Base-by-base conservation (phyloP, 2,113 vertebrate genomes). In the Zosterops hypoxanthus region DNA sequence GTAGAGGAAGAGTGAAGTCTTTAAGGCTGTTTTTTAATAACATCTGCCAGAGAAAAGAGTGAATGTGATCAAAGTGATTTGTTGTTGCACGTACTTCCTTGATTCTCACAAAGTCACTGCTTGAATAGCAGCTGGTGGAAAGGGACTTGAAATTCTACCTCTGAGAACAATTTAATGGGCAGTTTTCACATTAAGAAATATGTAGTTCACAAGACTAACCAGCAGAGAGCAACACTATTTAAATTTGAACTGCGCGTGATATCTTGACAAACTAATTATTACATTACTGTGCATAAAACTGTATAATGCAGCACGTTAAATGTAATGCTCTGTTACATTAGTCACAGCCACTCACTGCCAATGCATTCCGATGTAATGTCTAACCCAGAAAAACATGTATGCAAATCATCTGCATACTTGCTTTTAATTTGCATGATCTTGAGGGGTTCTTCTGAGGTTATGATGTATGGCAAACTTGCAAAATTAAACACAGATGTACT, bases 191-290 rank as follows among this genome's bases (percentile, higher is more conserved):
- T 36, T 65, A 83, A 42, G 12, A 82, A 57, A 84, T 18, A 20
- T 66, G 92, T 72, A 92, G 66, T 97, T 95, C 86, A 56, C 25
- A 55, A 68, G 79, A 90, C 46, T 68, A 88, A 55, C 96, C 96
- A 97, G 90, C 91, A 97, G 96, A 97, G 96, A 90, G 95, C 97
- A 97, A 96, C 88, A 77, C 91, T 93, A 95, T 94, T 95, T 95
- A 97, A 95, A 94, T 85, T 95, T 95, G 88, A 72, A 52, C 57
- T 66, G 46, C 91, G 55, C 4, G 0, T 78, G 91, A n/a, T 90
- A 91, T 91, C 84, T 95, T 69, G 28, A 95, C 93, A 86, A 94
- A 71, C 50, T 97, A 96, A 93, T 96, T 95, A 94, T 86, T 96
- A 75, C 83, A 84, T 97, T 96, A 96, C 94, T 92, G 82, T 71